A percentile compares a stretch with the other conserved stretches of the same genome.
phyloP scores from a whole-genome alignment of 1,140 invertebrate species.

The Brachionus paranguensis region DNA sequence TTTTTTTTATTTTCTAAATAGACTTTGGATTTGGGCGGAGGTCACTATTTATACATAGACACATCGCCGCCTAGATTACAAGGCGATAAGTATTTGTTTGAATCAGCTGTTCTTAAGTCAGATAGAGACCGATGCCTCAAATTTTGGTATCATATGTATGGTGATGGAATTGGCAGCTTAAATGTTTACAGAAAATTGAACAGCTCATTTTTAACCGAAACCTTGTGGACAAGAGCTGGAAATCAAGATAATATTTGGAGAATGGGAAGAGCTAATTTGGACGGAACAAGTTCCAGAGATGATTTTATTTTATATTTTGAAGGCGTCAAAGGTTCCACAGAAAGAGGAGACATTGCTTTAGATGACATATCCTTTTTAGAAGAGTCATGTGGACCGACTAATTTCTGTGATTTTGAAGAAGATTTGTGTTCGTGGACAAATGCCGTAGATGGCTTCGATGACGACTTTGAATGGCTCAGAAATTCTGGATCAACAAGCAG shows the following conservation, averaged over 20 bases:
- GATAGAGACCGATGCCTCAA: constrained; percentile 44
- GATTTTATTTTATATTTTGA: constrained; percentile 59
- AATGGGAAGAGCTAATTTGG: constrained; percentile 43
- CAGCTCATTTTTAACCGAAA: background rate
- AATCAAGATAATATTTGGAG: constrained; percentile 51
- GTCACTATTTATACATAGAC: constrained; percentile 72
- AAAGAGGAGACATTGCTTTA: constrained; percentile 54
- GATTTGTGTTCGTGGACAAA: constrained; percentile 70
- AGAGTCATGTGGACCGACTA: constrained; percentile 45
- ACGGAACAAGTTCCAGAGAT: constrained; percentile 40
- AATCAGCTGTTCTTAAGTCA: background rate
- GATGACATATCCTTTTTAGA: constrained; percentile 47
- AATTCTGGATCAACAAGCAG: constrained; percentile 43
- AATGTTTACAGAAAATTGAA: constrained; percentile 22
- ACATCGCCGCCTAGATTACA: constrained; percentile 61
- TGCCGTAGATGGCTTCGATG: constrained; percentile 56
- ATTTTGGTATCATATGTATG: constrained; percentile 55
- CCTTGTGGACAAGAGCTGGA: constrained; percentile 35
- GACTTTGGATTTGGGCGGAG: constrained; percentile 51
- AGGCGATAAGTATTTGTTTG: constrained; percentile 58
- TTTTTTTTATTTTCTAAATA: background rate
- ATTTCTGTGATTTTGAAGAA: constrained; percentile 40
- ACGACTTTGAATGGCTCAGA: constrained; percentile 50
- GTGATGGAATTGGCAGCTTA: constrained; percentile 41
- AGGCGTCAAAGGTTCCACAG: constrained; percentile 63